Percentiles rank a stretch among this genome's conserved stretches.
phyloP scores from a whole-genome alignment of 2,113 vertebrate genomes.

The Beaufortia kweichowensis region DNA sequence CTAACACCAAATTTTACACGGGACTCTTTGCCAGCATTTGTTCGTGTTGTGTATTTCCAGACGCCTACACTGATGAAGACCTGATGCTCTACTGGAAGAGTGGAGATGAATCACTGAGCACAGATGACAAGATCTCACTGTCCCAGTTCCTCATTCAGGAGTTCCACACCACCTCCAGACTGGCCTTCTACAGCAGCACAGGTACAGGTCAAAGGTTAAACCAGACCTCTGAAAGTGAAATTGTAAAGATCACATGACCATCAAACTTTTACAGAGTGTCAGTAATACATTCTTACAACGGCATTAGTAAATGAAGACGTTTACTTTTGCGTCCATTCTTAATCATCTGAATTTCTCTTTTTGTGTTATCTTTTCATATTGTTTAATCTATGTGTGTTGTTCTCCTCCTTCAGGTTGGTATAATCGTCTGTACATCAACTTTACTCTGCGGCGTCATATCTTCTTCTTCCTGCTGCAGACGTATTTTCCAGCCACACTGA shows the following conservation, averaged over 20 bases:
- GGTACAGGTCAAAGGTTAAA: conserved; percentile 67
- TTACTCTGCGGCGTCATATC: conserved; percentile 88
- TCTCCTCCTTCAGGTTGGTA: conserved; percentile 81
- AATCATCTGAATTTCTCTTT: no score
- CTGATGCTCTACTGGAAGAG: conserved; percentile 97
- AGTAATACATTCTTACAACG: no score
- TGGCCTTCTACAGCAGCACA: conserved; percentile 97
- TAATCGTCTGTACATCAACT: conserved; percentile 92
- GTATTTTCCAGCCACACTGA: conserved; percentile 89
- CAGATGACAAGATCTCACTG: conserved; percentile 89
- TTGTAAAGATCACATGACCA: no score
- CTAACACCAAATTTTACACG: neutral
- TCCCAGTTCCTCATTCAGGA: conserved; percentile 97
- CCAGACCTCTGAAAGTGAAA: neutral
- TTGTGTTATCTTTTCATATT: neutral
- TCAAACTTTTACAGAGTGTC: no score
- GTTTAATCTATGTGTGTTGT: neutral
- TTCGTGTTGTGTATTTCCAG: conserved; percentile 64
- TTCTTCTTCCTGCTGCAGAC: conserved; percentile 96
- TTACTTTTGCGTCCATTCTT: no score
- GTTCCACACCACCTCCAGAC: conserved; percentile 90
- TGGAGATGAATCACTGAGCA: conserved; percentile 91
- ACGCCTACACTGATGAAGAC: conserved; percentile 96
- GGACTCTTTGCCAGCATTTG: neutral
- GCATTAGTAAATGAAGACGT: no score